A percentile compares a stretch with the other conserved stretches of the same genome.
phyloP scores from a whole-genome alignment of 2,113 vertebrate genomes.

The Stigmatopora nigra region DNA sequence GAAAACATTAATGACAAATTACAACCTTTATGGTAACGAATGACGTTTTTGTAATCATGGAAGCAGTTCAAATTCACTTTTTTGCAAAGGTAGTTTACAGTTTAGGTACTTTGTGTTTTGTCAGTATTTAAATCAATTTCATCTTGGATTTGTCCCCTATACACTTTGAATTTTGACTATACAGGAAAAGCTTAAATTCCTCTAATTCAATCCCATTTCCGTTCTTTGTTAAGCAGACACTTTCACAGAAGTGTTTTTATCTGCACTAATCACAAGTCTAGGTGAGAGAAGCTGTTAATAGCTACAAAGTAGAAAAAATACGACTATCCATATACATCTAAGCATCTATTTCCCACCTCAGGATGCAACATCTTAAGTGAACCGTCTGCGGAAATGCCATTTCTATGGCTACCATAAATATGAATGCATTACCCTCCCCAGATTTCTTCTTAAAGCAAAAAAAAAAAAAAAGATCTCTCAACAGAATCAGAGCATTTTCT shows the following conservation, averaged over 20 bases:
- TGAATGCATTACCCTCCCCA: not conserved
- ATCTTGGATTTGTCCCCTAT: too few species aligned
- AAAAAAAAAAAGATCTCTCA: not conserved
- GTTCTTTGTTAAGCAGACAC: not conserved
- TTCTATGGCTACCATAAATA: not conserved
- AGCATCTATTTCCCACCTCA: not conserved
- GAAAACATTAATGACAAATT: too few species aligned
- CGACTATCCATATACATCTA: not conserved
- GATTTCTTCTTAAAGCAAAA: not conserved
- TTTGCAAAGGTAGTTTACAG: too few species aligned
- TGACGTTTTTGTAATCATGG: too few species aligned
- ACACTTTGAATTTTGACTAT: too few species aligned
- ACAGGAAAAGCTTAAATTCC: too few species aligned
- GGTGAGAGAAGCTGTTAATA: not conserved
- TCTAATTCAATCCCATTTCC: not conserved
- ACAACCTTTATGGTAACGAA: too few species aligned
- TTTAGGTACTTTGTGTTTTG: too few species aligned
- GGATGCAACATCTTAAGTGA: slow-evolving; percentile 1
- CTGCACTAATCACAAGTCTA: not conserved
- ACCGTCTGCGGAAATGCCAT: not conserved
- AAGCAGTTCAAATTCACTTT: too few species aligned
- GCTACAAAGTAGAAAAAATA: not conserved
- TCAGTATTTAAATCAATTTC: too few species aligned
- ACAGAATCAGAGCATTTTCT: not conserved
- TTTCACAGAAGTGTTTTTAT: not conserved